These are phyloP conservation scores for Siniperca chuatsi DNA, from an alignment of 2,113 vertebrate species.

Conservation along the genomic window DNA sequence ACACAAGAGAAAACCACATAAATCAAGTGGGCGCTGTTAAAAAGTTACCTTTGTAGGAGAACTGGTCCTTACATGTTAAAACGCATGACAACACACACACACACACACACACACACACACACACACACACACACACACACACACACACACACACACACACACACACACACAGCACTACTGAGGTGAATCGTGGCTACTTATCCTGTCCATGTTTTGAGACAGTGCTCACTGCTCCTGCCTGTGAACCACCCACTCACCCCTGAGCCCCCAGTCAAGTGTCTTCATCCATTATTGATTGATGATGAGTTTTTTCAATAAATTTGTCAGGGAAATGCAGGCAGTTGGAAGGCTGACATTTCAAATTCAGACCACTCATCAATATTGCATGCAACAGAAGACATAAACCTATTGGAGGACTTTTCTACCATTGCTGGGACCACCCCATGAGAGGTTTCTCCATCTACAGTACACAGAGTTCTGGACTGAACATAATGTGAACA, in stretches of 20 bases:
- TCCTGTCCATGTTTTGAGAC: slow-evolving; percentile 11
- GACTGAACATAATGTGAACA: not conserved
- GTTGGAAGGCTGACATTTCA: slow-evolving; percentile 78
- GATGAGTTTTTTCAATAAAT: slow-evolving; percentile 62
- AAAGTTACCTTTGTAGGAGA: not conserved
- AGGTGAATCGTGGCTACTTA: slow-evolving; percentile 5
- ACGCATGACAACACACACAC: no score
- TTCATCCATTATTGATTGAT: slow-evolving; percentile 78
- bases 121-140: not conserved
- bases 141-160: not conserved
- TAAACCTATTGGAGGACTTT: slow-evolving; percentile 12
- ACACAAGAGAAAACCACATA: not conserved
- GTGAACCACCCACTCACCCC: slow-evolving; percentile 26
- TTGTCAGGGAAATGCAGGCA: slow-evolving; percentile 65
- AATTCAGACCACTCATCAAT: slow-evolving; percentile 64
- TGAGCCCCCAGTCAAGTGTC: slow-evolving; percentile 37
- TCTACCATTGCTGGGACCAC: slow-evolving; percentile 2
- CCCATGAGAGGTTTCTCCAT: not conserved
- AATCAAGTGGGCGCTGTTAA: not conserved
- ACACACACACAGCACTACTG: not conserved
- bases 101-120: not conserved
- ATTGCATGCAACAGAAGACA: slow-evolving; percentile 53
- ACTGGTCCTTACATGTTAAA: not conserved
- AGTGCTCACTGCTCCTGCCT: not conserved
- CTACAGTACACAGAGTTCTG: not conserved